Evolutionary conservation across 2,888 invertebrate genomes (phyloP), one percentile per base, ranked within the genome.

Genomic region (Nipponacmea schrenckii): DNA sequence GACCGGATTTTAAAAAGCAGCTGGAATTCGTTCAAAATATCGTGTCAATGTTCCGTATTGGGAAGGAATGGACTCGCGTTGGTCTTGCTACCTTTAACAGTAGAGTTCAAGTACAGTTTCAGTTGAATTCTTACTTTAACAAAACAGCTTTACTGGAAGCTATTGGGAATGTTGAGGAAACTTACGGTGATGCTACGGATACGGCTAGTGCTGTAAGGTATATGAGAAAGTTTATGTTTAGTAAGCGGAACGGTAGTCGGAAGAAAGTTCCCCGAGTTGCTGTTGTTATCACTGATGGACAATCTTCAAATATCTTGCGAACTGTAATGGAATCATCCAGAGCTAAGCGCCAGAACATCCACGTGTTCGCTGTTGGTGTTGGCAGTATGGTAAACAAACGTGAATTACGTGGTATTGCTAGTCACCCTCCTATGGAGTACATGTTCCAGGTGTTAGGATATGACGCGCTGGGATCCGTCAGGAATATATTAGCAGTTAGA

Each of bases 261-360:
- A 66, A 67, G 0, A 73, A 74, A n/a, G 85, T 85, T 44, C 76
- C 81, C 12, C 80, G 80, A 75, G 74, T 84, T n/a, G 83, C 77
- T 3, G 81, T 85, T 46, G 76, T 85, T 17, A 74, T 85, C 67
- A 85, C 85, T 0, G 85, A 85, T 72, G 85, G 85, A 26, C 80
- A 81, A 68, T 83, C 83, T 2, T 75, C 78, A 17, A 78, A 81
- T 70, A 71, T 81, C 8, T 67, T 80, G 4, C 71, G 73, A 68
- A 84, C 84, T 5, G 65, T 80, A 20, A 80, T 76, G 67, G 80
- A 83, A 71, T 79, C 85, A 8, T 74, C 75, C 44, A 69, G 77
- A 24, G 83, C 84, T 15, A 83, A 83, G 67, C 64, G 73, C 46
- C 64, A 76, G 20, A 71, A 78, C 24, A 81, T 84, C 68, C 76